A percentile compares a stretch with the other conserved stretches of the same genome.
Conservation (phyloP, 2,888 invertebrate species). For the Acleris cristana region DNA sequence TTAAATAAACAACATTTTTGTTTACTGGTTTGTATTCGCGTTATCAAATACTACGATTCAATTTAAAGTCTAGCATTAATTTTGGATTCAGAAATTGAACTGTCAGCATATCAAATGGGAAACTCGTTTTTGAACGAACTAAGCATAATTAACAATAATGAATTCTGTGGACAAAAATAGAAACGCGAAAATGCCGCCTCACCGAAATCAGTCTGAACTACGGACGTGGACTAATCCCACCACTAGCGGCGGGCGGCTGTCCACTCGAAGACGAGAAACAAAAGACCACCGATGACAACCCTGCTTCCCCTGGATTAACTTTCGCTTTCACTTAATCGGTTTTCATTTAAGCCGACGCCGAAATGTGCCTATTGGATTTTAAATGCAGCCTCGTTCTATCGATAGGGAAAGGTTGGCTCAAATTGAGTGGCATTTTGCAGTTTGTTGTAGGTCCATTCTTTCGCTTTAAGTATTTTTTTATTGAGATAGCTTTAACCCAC, state of each 20-base stretch:
- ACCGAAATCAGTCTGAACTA: slow-evolving; percentile 21
- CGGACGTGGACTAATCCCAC: slow-evolving; percentile 34
- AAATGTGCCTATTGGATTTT: slow-evolving; percentile 34
- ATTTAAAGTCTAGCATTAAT: too few relatives aligned
- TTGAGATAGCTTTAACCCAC: neutral
- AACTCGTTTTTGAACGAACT: neutral
- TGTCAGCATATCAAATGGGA: too few relatives aligned
- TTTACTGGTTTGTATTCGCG: too few relatives aligned
- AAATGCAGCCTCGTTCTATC: slow-evolving; percentile 25
- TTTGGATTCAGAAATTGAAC: too few relatives aligned
- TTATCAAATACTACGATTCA: neutral
- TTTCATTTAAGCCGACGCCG: slow-evolving; percentile 30
- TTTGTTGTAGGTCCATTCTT: slow-evolving; percentile 11
- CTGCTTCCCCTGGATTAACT: slow-evolving; percentile 35
- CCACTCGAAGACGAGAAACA: slow-evolving; percentile 31
- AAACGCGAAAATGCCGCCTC: slow-evolving; percentile 1
- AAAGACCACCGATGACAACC: slow-evolving; percentile 36
- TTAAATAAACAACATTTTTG: neutral
- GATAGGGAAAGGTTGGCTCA: slow-evolving; percentile 27
- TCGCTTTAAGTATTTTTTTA: neutral
- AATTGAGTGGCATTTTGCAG: slow-evolving; percentile 14
- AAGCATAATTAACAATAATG: neutral
- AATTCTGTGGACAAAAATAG: neutral
- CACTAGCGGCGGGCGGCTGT: slow-evolving; percentile 29
- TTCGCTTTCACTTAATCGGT: slow-evolving; percentile 37